phyloP scores from a whole-genome alignment of 2,888 invertebrate genomes.

The Stratiomys singularior region DNA sequence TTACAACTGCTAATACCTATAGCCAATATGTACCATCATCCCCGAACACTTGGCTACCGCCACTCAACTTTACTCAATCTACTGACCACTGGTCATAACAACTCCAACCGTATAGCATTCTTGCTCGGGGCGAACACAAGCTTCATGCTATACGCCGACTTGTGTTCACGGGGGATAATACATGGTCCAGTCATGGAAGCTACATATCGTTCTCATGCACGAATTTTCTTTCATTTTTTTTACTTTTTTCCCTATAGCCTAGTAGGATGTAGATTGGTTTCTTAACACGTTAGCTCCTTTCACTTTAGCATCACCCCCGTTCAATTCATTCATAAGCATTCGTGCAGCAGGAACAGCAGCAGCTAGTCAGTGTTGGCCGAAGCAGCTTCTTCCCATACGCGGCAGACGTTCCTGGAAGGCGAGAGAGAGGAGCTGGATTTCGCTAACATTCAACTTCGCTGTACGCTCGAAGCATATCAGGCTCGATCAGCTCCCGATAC shows the following conservation, averaged over 20 bases:
- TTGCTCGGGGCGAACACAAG: slow-evolving; percentile 26
- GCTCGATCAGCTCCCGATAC: slow-evolving; percentile 53
- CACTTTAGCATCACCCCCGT: slow-evolving; percentile 26
- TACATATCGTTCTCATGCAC: slow-evolving; percentile 32
- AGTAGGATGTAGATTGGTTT: slow-evolving; percentile 41
- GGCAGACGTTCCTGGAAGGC: neutral
- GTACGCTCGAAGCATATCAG: slow-evolving; percentile 50
- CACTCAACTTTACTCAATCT: neutral
- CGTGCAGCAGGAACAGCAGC: neutral
- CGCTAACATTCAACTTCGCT: neutral
- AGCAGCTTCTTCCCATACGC: neutral
- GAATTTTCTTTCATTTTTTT: slow-evolving; percentile 10
- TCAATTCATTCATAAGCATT: slow-evolving; percentile 35
- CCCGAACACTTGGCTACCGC: neutral
- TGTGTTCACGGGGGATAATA: slow-evolving; percentile 33
- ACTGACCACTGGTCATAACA: slow-evolving; percentile 22
- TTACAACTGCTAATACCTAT: slow-evolving; percentile 12
- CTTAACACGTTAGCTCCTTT: slow-evolving; percentile 42
- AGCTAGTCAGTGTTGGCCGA: neutral
- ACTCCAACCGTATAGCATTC: slow-evolving; percentile 22
- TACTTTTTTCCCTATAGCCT: neutral
- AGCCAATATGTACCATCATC: neutral
- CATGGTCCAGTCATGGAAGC: slow-evolving; percentile 28
- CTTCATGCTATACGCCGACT: neutral
- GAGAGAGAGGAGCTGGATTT: neutral